These are phyloP conservation scores for Bacillus rossius DNA, from an alignment of 1,140 invertebrate species.

Conservation along the genomic window DNA sequence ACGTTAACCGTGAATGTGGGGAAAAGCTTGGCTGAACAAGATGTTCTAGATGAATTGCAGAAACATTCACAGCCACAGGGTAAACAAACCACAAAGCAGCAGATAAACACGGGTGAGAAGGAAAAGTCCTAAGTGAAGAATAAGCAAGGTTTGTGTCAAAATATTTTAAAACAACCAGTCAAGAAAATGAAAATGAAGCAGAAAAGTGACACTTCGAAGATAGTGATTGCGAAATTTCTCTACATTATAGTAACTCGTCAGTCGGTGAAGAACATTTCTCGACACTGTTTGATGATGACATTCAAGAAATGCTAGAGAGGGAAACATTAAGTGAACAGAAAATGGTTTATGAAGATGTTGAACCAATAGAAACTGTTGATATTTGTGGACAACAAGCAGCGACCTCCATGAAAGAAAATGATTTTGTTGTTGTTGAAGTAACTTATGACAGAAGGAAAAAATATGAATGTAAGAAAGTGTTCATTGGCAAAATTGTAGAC, in stretches of 20 bases:
- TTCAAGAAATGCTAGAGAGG: neutral
- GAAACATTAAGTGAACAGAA: neutral
- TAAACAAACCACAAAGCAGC: neutral
- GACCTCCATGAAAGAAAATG: slow-evolving; percentile 4
- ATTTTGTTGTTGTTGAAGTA: slow-evolving; percentile 10
- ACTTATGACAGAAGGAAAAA: slow-evolving; percentile 8
- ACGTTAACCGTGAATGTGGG: slow-evolving; percentile 4
- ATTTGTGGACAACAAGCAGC: neutral
- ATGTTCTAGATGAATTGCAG: slow-evolving; percentile 1
- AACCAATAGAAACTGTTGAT: neutral
- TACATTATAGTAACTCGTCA: slow-evolving; percentile 9
- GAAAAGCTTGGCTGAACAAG: slow-evolving; percentile 6
- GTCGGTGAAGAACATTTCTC: slow-evolving; percentile 12
- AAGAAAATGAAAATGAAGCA: slow-evolving; percentile 3
- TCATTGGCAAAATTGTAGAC: slow-evolving; percentile 6
- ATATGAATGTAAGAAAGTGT: slow-evolving; percentile 3
- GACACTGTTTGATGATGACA: slow-evolving; percentile 5
- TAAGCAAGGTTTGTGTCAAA: neutral
- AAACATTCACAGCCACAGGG: neutral
- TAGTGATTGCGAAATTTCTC: slow-evolving; percentile 4
- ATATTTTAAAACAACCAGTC: neutral
- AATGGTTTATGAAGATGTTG: neutral
- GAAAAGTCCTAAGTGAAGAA: neutral
- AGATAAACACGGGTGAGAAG: neutral
- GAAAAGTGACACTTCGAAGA: slow-evolving; percentile 3